These are phyloP conservation scores for Hypomecis punctinalis DNA, from an alignment of 2,888 invertebrate genomes.

Conservation along the genomic window DNA sequence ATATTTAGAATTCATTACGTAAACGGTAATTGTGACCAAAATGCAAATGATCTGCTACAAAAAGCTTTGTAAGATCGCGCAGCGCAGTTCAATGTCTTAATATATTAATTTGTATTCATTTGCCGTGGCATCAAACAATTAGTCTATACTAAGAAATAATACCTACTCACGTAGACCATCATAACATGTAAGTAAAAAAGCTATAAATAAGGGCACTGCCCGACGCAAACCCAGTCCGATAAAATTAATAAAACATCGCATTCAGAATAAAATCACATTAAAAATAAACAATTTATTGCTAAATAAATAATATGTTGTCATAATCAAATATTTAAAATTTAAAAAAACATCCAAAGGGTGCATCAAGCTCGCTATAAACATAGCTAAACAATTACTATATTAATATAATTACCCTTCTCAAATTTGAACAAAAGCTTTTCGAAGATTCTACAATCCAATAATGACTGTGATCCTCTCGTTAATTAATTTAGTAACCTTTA, in stretches of 20 bases:
- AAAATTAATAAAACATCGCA: constrained; percentile 38
- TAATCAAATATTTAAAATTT: constrained; percentile 26
- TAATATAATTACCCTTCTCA: constrained; percentile 22
- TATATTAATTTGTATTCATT: constrained; percentile 35
- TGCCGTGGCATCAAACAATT: constrained; percentile 26
- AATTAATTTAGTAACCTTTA: constrained; percentile 25
- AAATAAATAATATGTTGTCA: constrained; percentile 40
- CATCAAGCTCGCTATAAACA: constrained; percentile 18
- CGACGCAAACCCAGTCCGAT: constrained; percentile 50
- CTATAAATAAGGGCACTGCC: constrained; percentile 52
- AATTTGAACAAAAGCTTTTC: constrained; percentile 17
- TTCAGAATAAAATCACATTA: constrained; percentile 30
- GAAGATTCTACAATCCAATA: constrained; percentile 26
- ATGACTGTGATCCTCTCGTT: constrained; percentile 8
- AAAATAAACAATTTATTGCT: constrained; percentile 32
- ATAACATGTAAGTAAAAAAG: constrained; percentile 44
- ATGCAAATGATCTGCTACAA: constrained; percentile 47
- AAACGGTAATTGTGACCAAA: constrained; percentile 43
- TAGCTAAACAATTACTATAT: constrained; percentile 13
- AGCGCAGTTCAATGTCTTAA: constrained; percentile 20
- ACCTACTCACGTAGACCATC: constrained; percentile 21
- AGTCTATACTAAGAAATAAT: constrained; percentile 23
- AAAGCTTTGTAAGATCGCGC: constrained; percentile 32
- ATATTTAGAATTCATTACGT: constrained; percentile 38
- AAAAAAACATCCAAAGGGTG: constrained; percentile 27